A percentile compares a stretch with the other conserved stretches of the same genome.
phyloP scores from a whole-genome alignment of 2,888 invertebrate species.

The Noctua comes region DNA sequence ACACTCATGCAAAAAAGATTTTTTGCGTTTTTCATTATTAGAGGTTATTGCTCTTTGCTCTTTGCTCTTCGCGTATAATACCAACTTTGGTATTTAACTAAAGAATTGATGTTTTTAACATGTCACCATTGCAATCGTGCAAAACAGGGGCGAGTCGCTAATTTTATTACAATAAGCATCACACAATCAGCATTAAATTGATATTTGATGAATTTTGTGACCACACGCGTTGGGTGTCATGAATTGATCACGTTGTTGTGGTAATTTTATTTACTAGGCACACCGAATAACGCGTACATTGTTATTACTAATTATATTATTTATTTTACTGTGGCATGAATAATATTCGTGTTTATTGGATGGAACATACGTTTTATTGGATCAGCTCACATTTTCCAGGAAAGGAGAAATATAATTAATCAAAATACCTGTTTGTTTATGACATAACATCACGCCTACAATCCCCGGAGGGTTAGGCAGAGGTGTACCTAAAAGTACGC shows the following conservation, averaged over 20 bases:
- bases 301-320: conserved; percentile 1
- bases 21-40: too few relatives aligned
- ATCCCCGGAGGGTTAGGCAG: background rate
- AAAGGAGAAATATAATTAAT: background rate
- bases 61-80: too few relatives aligned
- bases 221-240: conserved; percentile 15
- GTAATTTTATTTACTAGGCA: conserved; percentile 36
- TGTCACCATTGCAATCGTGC: background rate
- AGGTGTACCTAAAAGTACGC: background rate
- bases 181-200: background rate
- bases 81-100: too few relatives aligned
- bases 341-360: background rate
- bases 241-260: conserved; percentile 19
- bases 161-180: background rate
- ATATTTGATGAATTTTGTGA: conserved; percentile 30
- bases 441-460: background rate
- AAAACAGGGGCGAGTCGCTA: background rate
- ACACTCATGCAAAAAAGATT: too few relatives aligned
- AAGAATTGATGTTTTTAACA: background rate
- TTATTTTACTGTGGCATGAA: background rate
- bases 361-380: background rate
- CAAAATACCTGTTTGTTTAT: background rate
- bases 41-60: too few relatives aligned
- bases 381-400: background rate
- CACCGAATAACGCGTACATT: background rate